These are phyloP conservation scores for Natrix natrix DNA, from an alignment of 2,797 vertebrate genomes.

Conservation along the genomic window DNA sequence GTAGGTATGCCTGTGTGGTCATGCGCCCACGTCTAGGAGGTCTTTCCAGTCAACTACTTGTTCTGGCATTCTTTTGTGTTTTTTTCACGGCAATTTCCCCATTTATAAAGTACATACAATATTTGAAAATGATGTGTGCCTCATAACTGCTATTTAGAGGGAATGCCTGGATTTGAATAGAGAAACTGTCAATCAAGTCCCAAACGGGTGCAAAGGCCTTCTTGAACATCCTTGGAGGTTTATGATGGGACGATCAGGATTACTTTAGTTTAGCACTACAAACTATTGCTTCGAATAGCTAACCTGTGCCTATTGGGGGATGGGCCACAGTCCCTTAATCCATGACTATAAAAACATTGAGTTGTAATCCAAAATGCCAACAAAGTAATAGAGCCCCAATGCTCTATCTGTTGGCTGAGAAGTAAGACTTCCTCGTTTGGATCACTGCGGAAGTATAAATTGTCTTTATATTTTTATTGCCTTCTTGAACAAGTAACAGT, in stretches of 20 bases:
- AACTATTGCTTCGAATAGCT: neutral
- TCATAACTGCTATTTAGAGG: neutral
- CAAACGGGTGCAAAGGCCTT: neutral
- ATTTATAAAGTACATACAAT: neutral
- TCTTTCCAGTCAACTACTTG: neutral
- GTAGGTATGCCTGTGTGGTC: too few species aligned
- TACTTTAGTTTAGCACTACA: neutral
- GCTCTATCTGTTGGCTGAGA: neutral
- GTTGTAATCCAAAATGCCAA: neutral
- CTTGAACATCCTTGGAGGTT: neutral
- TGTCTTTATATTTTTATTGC: too few species aligned
- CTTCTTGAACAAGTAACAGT: too few species aligned
- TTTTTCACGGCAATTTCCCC: neutral
- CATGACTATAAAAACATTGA: neutral
- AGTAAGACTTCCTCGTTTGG: neutral
- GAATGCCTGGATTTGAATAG: neutral
- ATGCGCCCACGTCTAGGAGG: accelerated
- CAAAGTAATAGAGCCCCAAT: neutral
- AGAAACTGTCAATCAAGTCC: neutral
- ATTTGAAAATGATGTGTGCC: neutral
- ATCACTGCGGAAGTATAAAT: neutral
- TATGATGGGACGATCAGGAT: neutral
- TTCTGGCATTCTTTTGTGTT: neutral
- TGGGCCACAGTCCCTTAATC: neutral
- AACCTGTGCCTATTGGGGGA: neutral